These are phyloP conservation scores for Crepidodera aurea DNA, from an alignment of 2,888 invertebrate species.

Conservation along the genomic window DNA sequence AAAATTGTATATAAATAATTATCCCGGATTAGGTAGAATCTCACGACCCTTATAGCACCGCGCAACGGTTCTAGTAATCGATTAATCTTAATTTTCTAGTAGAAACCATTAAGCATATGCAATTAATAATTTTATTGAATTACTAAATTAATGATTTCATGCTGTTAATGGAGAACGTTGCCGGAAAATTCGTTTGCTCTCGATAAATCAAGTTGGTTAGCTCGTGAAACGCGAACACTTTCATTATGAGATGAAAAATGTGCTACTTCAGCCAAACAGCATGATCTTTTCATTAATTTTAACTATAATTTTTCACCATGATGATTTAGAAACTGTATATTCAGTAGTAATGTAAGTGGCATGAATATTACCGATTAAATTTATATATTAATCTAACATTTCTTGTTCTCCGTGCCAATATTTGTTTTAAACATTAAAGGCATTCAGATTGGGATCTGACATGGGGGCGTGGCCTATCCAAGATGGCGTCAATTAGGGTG, in stretches of 20 bases:
- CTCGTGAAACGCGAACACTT: slow-evolving; percentile 31
- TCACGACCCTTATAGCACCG: slow-evolving; percentile 29
- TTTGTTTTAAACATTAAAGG: no score
- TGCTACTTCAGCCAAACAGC: slow-evolving; percentile 6
- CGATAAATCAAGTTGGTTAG: slow-evolving; percentile 33
- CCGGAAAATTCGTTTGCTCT: slow-evolving; percentile 35
- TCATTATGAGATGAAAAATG: slow-evolving; percentile 32
- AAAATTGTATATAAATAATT: slow-evolving; percentile 16
- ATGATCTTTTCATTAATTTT: slow-evolving; percentile 17
- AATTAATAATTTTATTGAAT: slow-evolving; percentile 44
- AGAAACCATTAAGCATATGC: slow-evolving; percentile 42
- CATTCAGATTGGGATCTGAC: no score
- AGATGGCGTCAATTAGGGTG: no score
- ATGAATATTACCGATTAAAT: no score
- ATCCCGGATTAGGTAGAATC: slow-evolving; percentile 10
- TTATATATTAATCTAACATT: no score
- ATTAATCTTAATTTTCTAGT: slow-evolving; percentile 43
- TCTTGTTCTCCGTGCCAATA: no score
- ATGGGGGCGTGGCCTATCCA: no score
- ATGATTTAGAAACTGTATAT: background rate
- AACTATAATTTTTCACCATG: background rate
- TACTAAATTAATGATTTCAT: slow-evolving; percentile 40
- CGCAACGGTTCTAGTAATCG: slow-evolving; percentile 26
- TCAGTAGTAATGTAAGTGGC: no score
- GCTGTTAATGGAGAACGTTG: slow-evolving; percentile 37